These are phyloP conservation scores for Anguilla pacifica DNA, from an alignment of 2,797 vertebrate genomes.

Conservation along the genomic window DNA sequence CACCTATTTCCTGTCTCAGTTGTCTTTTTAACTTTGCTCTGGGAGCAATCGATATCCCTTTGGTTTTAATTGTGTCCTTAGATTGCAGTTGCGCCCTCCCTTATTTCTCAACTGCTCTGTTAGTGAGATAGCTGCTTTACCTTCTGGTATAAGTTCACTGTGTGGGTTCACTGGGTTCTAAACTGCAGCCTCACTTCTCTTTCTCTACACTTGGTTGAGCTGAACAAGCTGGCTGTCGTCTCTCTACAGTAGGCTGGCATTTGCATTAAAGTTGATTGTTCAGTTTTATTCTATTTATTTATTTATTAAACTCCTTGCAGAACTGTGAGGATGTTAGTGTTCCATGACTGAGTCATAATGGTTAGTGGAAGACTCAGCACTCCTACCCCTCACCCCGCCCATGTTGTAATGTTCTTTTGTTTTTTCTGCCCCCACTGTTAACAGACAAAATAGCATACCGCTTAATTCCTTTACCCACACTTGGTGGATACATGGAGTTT, in stretches of 20 bases:
- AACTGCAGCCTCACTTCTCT: not conserved
- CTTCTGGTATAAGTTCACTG: not conserved
- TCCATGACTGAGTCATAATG: not conserved
- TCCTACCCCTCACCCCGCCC: not conserved
- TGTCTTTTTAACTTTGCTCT: not conserved
- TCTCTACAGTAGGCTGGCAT: constrained; percentile 10
- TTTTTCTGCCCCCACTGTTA: not conserved
- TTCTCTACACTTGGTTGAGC: not conserved
- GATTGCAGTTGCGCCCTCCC: not conserved
- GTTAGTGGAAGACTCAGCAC: not conserved
- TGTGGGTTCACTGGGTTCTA: not conserved
- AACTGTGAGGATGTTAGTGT: not conserved
- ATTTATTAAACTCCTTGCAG: not conserved
- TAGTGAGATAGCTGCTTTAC: not conserved
- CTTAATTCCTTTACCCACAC: not conserved
- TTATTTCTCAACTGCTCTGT: not conserved
- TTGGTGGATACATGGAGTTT: not conserved
- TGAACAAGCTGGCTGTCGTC: not conserved
- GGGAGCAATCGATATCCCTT: not conserved
- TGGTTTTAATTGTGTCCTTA: not conserved
- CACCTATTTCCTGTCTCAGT: not conserved
- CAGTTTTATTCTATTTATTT: not conserved
- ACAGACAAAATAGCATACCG: not conserved
- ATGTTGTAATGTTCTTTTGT: not conserved
- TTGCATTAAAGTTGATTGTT: not conserved